Evolutionary conservation across 1,140 invertebrate species (phyloP).

Genomic region (Paracyclopina nana): DNA sequence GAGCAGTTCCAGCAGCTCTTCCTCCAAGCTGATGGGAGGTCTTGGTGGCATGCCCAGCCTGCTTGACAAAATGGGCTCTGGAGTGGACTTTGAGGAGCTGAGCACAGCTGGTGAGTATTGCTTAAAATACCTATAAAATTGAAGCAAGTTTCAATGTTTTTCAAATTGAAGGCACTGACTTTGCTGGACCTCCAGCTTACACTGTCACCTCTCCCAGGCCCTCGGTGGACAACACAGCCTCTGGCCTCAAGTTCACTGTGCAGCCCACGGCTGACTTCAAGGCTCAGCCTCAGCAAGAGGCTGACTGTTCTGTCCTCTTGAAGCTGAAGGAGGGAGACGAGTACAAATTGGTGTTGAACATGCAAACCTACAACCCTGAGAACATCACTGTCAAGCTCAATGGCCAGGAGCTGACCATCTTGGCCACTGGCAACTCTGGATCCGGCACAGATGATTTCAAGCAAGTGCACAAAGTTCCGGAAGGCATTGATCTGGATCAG

Average conservation of each 20-base stretch:
- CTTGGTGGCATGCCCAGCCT: neutral
- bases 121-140: too few species aligned
- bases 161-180: too few species aligned
- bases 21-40: neutral
- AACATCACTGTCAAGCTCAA: conserved; percentile 16
- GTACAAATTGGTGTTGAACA: conserved; percentile 16
- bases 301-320: conserved; percentile 9
- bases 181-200: too few species aligned
- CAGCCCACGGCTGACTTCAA: neutral
- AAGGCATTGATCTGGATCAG: conserved; percentile 9
- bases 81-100: conserved; percentile 7
- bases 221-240: too few species aligned
- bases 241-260: neutral
- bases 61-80: neutral
- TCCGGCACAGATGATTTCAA: conserved; percentile 15
- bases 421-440: neutral
- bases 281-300: neutral
- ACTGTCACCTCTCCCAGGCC: conserved; percentile 9
- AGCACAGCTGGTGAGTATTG: conserved; percentile 7
- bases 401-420: conserved; percentile 10
- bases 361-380: conserved; percentile 14
- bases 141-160: too few species aligned
- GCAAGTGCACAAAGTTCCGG: conserved; percentile 12
- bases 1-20: neutral
- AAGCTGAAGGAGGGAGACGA: conserved; percentile 16